Conservation (phyloP, 2,797 vertebrate species). For the Eupleurogrammus muticus region DNA sequence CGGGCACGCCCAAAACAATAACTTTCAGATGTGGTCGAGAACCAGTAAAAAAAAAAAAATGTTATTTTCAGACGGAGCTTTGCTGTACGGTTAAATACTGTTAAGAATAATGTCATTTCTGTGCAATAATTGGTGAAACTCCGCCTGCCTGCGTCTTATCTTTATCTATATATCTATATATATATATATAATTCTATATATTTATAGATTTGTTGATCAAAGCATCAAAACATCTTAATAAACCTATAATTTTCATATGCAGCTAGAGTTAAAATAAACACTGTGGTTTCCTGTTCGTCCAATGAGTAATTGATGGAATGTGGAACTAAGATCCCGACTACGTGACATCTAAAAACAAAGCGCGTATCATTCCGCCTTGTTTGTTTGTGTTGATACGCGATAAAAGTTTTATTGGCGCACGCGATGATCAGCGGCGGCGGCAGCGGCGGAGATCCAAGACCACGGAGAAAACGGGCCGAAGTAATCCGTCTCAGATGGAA, state of each 20-base stretch:
- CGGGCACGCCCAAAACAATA: slow-evolving; percentile 30
- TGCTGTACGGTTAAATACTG: slow-evolving; percentile 13
- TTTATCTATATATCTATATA: too few species aligned
- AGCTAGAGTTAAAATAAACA: slow-evolving; percentile 20
- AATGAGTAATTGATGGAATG: slow-evolving; percentile 45
- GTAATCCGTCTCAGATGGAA: slow-evolving; percentile 74
- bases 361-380: slow-evolving; percentile 6
- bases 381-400: slow-evolving; percentile 37
- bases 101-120: slow-evolving; percentile 7
- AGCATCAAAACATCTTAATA: slow-evolving; percentile 39
- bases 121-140: slow-evolving; percentile 11
- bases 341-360: slow-evolving; percentile 42
- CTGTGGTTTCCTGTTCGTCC: slow-evolving; percentile 45
- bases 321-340: slow-evolving; percentile 29
- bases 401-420: slow-evolving; percentile 37
- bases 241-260: slow-evolving; percentile 34
- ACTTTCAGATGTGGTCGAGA: slow-evolving; percentile 7
- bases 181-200: too few species aligned
- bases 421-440: slow-evolving; percentile 33
- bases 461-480: slow-evolving; percentile 49
- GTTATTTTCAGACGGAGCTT: slow-evolving; percentile 12
- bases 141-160: too few species aligned
- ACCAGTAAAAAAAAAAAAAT: slow-evolving; percentile 13
- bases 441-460: slow-evolving; percentile 50
- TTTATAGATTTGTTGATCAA: slow-evolving; percentile 14